Evolutionary conservation across 2,797 vertebrate species (phyloP), one percentile per base, ranked within the genome.

Genomic region (Xerus rutilus): DNA sequence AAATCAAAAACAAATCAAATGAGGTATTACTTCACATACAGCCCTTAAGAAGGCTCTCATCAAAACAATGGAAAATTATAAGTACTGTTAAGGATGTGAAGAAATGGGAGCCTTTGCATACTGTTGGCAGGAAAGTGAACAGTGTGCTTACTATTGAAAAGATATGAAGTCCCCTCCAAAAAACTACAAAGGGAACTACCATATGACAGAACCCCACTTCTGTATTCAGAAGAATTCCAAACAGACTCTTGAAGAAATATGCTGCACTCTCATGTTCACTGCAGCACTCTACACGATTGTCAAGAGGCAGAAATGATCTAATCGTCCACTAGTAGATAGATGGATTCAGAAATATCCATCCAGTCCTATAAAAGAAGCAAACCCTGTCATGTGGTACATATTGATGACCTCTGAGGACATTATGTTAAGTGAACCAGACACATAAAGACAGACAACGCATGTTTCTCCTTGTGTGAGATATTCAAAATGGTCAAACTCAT

Each of bases 231-330:
- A 76, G 28, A 64, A 52, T 7, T n/a, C 13, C 70, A 91, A 91
- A 39, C 7, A 77, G 43, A 45, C 43, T 57, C 45, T 87, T 83
- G 70, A 14, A 84, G 70, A 84, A 74, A 74, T 17, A 72, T 10
- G 0, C 54, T 13, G 3, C 49, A 15, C 9, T 21, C 11, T 23
- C 10, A 9, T 9, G 25, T 28, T 43, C 32, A 25, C 0, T 43
- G 6, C 5, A 70, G 49, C 59, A 49, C 25, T 30, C 23, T 57
- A 43, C 10, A 83, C 30, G 84, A 39, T 15, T 35, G 21, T 52
- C 10, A 84, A 74, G 13, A 79, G 4, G 21, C 15, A 20, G 54
- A 25, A 70, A 83, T 25, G 65, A 69, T 5, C 7, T 23, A 78
- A 74, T 47, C 30, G 28, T 76, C 49, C 69, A 43, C 5, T 47